phyloP scores from a whole-genome alignment of 2,113 vertebrate species.

The Pomatorhinus ruficollis region DNA sequence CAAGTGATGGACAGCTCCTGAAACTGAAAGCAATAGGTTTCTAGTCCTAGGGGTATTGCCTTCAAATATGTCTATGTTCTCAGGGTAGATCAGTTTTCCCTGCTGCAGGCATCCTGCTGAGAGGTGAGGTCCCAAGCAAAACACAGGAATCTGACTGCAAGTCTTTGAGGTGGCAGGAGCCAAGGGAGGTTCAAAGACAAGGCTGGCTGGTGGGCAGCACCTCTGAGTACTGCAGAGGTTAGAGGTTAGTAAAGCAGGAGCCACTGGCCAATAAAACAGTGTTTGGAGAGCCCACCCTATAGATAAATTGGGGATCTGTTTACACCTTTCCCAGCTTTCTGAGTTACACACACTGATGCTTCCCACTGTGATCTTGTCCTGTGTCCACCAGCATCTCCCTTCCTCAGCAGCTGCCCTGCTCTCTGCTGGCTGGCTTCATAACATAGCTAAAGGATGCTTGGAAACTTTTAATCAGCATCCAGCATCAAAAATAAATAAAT shows the following conservation, averaged over 20 bases:
- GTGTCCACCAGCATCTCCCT: constrained; percentile 14
- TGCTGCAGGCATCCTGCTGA: constrained; percentile 71
- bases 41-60: constrained; percentile 73
- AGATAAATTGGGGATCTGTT: constrained; percentile 75
- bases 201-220: constrained; percentile 74
- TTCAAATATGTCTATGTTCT: constrained; percentile 81
- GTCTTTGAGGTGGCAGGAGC: constrained; percentile 81
- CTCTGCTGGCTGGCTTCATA: constrained; percentile 36
- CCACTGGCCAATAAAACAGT: constrained; percentile 82
- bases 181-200: constrained; percentile 83
- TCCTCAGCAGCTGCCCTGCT: constrained; percentile 18
- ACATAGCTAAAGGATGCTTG: constrained; percentile 39
- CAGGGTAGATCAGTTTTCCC: constrained; percentile 76
- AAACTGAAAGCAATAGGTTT: constrained; percentile 81
- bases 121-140: constrained; percentile 78
- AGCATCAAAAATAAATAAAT: constrained; percentile 75
- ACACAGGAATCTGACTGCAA: constrained; percentile 71
- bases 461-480: constrained; percentile 72
- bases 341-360: constrained; percentile 51
- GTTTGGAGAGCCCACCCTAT: constrained; percentile 73
- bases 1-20: constrained; percentile 80
- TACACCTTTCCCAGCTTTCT: constrained; percentile 71
- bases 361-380: constrained; percentile 62
- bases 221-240: constrained; percentile 73
- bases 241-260: constrained; percentile 89